A percentile compares a stretch with the other conserved stretches of the same genome.
Evolutionary conservation across 2,888 invertebrate species (phyloP).

Genomic region (Peribatodes rhomboidaria): DNA sequence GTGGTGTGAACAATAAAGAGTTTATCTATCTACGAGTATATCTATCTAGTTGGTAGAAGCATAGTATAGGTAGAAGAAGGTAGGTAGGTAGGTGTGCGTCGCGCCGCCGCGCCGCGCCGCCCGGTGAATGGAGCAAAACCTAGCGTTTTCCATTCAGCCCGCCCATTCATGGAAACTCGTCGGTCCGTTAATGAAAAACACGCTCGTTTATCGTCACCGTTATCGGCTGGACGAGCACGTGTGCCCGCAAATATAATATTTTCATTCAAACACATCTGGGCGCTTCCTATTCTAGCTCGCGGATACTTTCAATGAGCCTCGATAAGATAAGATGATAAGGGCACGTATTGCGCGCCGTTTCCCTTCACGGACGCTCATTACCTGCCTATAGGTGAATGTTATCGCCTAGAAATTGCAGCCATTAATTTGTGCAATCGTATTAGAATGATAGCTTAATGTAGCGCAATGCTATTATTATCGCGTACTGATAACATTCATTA

Average conservation of each 20-base stretch:
- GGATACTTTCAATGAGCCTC: constrained; percentile 44
- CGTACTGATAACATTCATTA: constrained; percentile 16
- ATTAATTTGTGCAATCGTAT: constrained; percentile 16
- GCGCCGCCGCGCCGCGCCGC: constrained; percentile 49
- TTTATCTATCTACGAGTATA: too few relatives aligned
- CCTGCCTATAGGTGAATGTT: constrained; percentile 8
- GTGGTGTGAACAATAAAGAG: too few relatives aligned
- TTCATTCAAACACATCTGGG: constrained; percentile 66
- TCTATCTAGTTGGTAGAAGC: too few relatives aligned
- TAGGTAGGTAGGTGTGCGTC: constrained; percentile 45
- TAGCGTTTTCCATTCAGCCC: constrained; percentile 81
- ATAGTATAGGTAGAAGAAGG: too few relatives aligned
- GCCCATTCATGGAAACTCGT: constrained; percentile 84
- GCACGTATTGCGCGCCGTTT: constrained; percentile 37
- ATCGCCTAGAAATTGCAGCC: constrained; percentile 10
- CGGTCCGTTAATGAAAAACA: constrained; percentile 82
- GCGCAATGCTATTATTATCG: constrained; percentile 16
- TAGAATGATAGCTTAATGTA: constrained; percentile 16
- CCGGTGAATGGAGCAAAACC: constrained; percentile 75
- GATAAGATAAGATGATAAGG: constrained; percentile 57
- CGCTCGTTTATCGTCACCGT: constrained; percentile 67
- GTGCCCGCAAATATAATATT: constrained; percentile 60
- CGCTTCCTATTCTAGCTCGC: constrained; percentile 46
- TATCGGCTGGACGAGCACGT: constrained; percentile 69
- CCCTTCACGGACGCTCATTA: constrained; percentile 10